phyloP scores from a whole-genome alignment of 2,797 vertebrate genomes.

The Characodon lateralis region DNA sequence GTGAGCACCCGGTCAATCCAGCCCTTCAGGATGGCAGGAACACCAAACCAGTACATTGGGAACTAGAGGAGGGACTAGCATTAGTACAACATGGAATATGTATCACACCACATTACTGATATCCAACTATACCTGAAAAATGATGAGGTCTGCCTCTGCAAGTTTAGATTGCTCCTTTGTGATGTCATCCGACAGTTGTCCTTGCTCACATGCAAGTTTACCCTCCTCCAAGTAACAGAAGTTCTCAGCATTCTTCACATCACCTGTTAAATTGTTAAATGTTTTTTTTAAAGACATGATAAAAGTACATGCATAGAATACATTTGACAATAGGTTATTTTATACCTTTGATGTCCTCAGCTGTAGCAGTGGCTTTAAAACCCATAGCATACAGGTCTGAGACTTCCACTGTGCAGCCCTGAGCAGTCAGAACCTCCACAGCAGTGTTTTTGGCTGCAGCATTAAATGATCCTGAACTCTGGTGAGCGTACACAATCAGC shows the following conservation, averaged over 20 bases:
- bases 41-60: constrained; percentile 88
- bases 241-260: constrained; percentile 71
- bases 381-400: constrained; percentile 88
- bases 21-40: constrained; percentile 89
- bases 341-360: constrained; percentile 82
- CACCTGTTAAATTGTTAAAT: too few species aligned
- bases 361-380: constrained; percentile 85
- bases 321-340: too few species aligned
- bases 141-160: constrained; percentile 82
- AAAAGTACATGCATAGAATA: too few species aligned
- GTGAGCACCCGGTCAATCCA: constrained; percentile 88
- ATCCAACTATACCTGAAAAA: constrained; percentile 87
- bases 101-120: too few species aligned
- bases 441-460: constrained; percentile 80
- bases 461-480: constrained; percentile 84
- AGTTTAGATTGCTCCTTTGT: constrained; percentile 85
- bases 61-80: constrained; percentile 72
- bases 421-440: constrained; percentile 75
- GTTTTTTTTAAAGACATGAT: too few species aligned
- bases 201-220: constrained; percentile 80
- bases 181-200: constrained; percentile 77
- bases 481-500: constrained; percentile 87
- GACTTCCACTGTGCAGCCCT: constrained; percentile 79
- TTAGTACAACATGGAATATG: constrained; percentile 29
- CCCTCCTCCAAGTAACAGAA: constrained; percentile 82